Evolutionary conservation across 1,140 invertebrate genomes (phyloP), one percentile per base, ranked within the genome.

Genomic region (Diabrotica undecimpunctata): DNA sequence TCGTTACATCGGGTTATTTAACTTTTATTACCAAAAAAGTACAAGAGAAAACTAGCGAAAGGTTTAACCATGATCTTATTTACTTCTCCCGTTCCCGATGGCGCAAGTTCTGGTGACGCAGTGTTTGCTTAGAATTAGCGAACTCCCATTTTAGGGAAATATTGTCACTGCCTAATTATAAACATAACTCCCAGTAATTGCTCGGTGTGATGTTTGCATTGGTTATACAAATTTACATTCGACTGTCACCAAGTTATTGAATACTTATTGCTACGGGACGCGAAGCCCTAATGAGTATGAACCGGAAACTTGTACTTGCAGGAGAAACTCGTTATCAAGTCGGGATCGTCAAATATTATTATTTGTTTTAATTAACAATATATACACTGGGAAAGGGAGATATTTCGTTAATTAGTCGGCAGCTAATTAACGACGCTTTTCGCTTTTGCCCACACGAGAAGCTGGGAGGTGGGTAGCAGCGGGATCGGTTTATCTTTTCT

Each of bases 91-190:
- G 6, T n/a, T 46, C n/a, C 41, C n/a, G 8, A 46, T 0, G n/a
- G 41, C n/a, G n/a, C 41, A 46, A 46, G 41, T 46, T 46, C 41
- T 46, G 41, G 41, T n/a, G 41, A 46, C 41, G 64, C 61, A 53
- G 41, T 75, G 66, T 75, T 75, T 74, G 70, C 70, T 67, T 74
- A 75, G 70, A 75, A 76, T 76, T 76, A 76, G 75, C 70, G 70
- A 72, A 71, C 68, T 72, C 65, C 71, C 69, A 35, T 41, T 74
- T 73, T 70, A 66, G 73, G 69, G 75, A 74, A 76, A 76, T 74
- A 76, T 76, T 76, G 75, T 75, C 74, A 71, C 71, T 75, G 71
- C 75, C 74, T 76, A 75, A 76, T 76, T 76, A 76, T 76, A 74
- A 75, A 76, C 75, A 75, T 73, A 75, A 75, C 73, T 76, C 69